Base-by-base conservation (phyloP, 2,888 invertebrate species). In the Meloe dianella region DNA sequence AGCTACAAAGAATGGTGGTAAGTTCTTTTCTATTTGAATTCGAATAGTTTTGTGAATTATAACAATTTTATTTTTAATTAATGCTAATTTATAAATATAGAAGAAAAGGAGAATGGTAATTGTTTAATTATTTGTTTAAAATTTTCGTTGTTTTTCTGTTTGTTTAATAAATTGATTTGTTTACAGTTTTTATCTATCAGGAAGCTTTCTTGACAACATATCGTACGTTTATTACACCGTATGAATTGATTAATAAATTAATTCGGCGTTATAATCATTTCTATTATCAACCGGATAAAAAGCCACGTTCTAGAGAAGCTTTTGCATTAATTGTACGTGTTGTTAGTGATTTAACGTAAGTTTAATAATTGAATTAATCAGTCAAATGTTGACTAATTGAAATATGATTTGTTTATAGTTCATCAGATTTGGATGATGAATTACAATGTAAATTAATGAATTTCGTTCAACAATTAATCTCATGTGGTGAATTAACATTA, bases 201-300 rank as follows among this genome's bases (percentile, higher is more conserved):
- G 98, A 99, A 87, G 98, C 98, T 72, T 99, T 99, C 86, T 89
- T 98, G 76, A 96, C 97, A 63, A 99, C 98, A 68, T 99, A 98
- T 85, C 89, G 98, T 75, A 98, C 97, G 69, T 97, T 98, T 86
- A 92, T 98, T 81, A 88, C 93, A 68, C 96, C 98, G 27, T 85
- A 90, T 78, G 94, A 93, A 74, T 87, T 98, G 74, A 90, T 97
- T 74, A 90, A 91, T 79, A 95, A 97, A 80, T 86, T 98, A 65
- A 91, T 95, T 80, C 89, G 92, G 80, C 89, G 91, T 77, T 93
- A 88, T 86, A 91, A 91, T 82, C 87, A 90, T 92, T 94, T 78
- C 81, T 89, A 89, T 81, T 92, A 87, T 81, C 91, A 89, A 75
- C 85, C 89, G 61, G 89, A 90, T 75, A 92, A 87, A 81, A 94